Base-by-base conservation (phyloP, 1,140 invertebrate genomes). In the Pemphigus obesinymphae region DNA sequence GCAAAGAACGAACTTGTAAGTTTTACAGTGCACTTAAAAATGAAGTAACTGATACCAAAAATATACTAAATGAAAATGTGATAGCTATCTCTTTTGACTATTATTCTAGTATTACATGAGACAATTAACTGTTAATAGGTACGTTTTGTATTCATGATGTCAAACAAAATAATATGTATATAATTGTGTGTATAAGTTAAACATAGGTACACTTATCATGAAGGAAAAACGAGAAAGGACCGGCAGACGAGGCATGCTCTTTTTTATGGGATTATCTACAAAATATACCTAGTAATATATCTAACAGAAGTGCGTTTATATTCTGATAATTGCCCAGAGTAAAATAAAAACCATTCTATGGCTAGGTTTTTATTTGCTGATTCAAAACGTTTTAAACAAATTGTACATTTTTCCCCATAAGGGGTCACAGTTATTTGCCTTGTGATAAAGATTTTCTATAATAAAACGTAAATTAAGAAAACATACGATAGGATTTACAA, bases 81-180 rank as follows among this genome's bases (percentile, higher is more conserved):
- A 48, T 83, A 53, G 84, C 82, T 26, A 75, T 86, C 43, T 55
- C 78, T 82, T 85, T 86, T 81, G 86, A 86, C 84, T 86, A 83
- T 82, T 85, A 86, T 85, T 85, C 85, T 78, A 87, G 40, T 84
- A 83, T 66, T 84, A 86, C 83, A 83, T 83, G 63, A 45, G 85
- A 26, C 85, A 86, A 66, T 84, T 86, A 43, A 87, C 82, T 83
- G 75, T 86, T 55, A 83, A 84, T n/a, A n/a, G n/a, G n/a, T 84
- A 82, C 66, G 13, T 85, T 86, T 84, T 73, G 82, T 66, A 84
- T 86, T 58, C 84, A 85, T 76, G 83, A 85, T 82, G 72, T 86
- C 31, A 86, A 84, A 82, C 84, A 29, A 48, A 82, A 83, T 50
- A 82, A 45, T 26, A 81, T 82, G 31, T n/a, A n/a, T n/a, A n/a